Conservation (phyloP, 2,888 invertebrate species). For the Tupiocoris notatus region DNA sequence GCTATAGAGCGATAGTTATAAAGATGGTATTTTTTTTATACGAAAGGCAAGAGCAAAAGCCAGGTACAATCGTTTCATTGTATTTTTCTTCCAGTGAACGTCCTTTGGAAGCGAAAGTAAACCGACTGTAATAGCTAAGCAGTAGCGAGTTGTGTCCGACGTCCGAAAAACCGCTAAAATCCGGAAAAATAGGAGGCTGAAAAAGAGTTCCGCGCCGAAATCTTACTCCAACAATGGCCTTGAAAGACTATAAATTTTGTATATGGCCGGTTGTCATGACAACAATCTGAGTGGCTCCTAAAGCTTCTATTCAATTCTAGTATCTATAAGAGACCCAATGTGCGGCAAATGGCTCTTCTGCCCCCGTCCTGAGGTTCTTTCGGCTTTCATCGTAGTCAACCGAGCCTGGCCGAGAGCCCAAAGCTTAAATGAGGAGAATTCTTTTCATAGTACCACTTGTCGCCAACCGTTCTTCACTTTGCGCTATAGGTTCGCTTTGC, state of each 20-base stretch:
- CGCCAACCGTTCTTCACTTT: slow-evolving; percentile 11
- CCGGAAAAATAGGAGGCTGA: neutral
- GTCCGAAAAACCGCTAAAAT: neutral
- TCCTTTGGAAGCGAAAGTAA: neutral
- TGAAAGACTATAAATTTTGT: slow-evolving; percentile 36
- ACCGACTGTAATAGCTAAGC: neutral
- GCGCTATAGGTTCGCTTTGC: slow-evolving; percentile 7
- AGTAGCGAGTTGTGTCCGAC: neutral
- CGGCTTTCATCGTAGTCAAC: neutral
- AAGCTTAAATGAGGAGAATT: slow-evolving; percentile 33
- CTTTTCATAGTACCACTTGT: slow-evolving; percentile 33
- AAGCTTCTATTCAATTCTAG: slow-evolving; percentile 39
- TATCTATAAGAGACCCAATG: slow-evolving; percentile 39
- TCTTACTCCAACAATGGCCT: slow-evolving; percentile 32
- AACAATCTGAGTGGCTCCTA: slow-evolving; percentile 27
- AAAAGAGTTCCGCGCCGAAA: neutral
- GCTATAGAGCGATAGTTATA: too few species aligned
- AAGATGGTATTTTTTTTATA: too few species aligned
- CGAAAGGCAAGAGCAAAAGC: neutral
- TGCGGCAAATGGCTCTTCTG: slow-evolving; percentile 28
- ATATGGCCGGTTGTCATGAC: slow-evolving; percentile 39
- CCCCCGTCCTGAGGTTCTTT: neutral
- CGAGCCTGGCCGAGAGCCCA: slow-evolving; percentile 24
- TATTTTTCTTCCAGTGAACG: neutral
- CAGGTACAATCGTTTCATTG: neutral